phyloP scores from a whole-genome alignment of 2,113 vertebrate species.

The Phaethornis superciliosus region DNA sequence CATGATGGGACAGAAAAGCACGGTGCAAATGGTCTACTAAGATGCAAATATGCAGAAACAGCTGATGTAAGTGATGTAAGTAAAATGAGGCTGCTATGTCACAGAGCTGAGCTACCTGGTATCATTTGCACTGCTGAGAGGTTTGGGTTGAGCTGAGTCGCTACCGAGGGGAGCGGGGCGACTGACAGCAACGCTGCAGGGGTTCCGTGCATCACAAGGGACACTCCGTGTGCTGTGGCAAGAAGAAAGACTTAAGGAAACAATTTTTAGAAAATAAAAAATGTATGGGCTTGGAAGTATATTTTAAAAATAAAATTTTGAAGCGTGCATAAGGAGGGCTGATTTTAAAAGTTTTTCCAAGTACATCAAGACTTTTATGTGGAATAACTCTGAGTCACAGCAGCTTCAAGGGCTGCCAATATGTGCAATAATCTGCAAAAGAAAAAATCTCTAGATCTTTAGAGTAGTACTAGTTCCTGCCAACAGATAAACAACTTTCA shows the following conservation, averaged over 20 bases:
- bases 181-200: conserved; percentile 81
- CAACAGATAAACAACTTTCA: neutral
- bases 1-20: neutral
- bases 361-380: neutral
- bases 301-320: neutral
- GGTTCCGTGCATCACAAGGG: conserved; percentile 90
- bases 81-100: neutral
- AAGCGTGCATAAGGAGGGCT: neutral
- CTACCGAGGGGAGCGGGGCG: conserved; percentile 81
- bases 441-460: neutral
- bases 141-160: conserved; percentile 85
- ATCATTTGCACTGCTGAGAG: conserved; percentile 87
- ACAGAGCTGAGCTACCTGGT: conserved; percentile 86
- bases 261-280: neutral
- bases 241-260: conserved; percentile 86
- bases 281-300: neutral
- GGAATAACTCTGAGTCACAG: neutral
- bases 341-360: neutral
- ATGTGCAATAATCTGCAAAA: neutral
- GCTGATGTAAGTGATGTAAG: conserved; percentile 15
- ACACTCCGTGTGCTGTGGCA: conserved; percentile 88
- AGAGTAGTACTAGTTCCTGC: neutral
- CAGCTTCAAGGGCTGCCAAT: neutral
- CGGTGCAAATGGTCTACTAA: neutral
- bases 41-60: neutral